Conservation (phyloP, 2,888 invertebrate genomes). For the Tetramorium bicarinatum region DNA sequence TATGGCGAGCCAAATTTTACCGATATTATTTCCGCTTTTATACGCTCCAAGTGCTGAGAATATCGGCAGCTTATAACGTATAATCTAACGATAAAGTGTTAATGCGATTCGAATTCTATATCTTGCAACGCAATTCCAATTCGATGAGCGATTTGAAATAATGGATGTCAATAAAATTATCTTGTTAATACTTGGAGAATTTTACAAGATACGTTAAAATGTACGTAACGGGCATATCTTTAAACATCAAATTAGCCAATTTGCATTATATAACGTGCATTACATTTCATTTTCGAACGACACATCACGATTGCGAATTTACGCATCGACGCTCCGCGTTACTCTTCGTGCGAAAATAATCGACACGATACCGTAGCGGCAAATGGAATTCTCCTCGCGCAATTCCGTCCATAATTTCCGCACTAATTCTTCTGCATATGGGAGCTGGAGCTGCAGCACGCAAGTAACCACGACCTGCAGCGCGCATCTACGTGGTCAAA, state of each 20-base stretch:
- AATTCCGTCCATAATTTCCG: constrained; percentile 44
- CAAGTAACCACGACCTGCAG: constrained; percentile 64
- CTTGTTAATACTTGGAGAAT: not conserved
- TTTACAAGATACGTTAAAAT: not conserved
- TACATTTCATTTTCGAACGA: not conserved
- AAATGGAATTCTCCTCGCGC: constrained; percentile 14
- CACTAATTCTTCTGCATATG: constrained; percentile 48
- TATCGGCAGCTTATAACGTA: not conserved
- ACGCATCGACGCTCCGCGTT: constrained; percentile 17
- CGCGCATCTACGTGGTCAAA: constrained; percentile 78
- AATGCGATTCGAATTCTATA: constrained; percentile 1
- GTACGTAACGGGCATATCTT: not conserved
- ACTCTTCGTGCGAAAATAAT: constrained; percentile 35
- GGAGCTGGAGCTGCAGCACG: constrained; percentile 32
- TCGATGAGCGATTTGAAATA: not conserved
- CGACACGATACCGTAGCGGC: constrained; percentile 13
- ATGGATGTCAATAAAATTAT: constrained; percentile 9
- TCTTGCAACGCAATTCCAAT: not conserved
- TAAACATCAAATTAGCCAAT: not conserved
- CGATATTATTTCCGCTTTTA: constrained; percentile 34
- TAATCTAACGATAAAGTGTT: constrained; percentile 10
- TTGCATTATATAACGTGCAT: not conserved
- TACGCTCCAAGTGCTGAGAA: not conserved
- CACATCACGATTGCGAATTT: constrained; percentile 4
- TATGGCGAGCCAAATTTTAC: constrained; percentile 42